Conservation (phyloP, 2,797 vertebrate species). For the Gymnoscopelus microlampas region DNA sequence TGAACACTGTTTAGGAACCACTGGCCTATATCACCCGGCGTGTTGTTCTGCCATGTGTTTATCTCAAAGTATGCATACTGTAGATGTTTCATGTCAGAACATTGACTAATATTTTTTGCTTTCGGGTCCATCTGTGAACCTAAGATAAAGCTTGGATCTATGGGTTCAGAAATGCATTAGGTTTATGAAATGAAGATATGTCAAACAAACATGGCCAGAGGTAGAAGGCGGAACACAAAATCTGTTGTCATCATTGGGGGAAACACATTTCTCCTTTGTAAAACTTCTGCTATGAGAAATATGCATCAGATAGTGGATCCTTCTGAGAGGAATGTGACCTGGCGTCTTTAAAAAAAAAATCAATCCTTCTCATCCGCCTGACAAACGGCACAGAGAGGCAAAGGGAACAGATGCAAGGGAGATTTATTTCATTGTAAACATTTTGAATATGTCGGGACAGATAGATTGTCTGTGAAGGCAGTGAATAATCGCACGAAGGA, state of each 20-base stretch:
- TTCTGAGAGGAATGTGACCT: conserved; percentile 52
- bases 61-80: neutral
- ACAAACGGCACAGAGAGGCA: neutral
- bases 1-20: neutral
- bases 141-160: conserved; percentile 22
- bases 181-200: conserved; percentile 12
- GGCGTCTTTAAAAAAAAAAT: conserved; percentile 27
- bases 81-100: conserved; percentile 2
- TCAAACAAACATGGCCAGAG: neutral
- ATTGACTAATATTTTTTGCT: neutral
- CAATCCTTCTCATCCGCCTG: conserved; percentile 4
- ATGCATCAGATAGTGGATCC: conserved; percentile 40
- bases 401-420: neutral
- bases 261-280: conserved; percentile 24
- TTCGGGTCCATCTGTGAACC: conserved; percentile 15
- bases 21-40: neutral
- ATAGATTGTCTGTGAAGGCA: conserved; percentile 1
- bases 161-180: conserved; percentile 7
- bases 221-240: neutral
- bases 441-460: neutral
- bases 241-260: conserved; percentile 31
- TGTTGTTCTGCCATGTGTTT: neutral
- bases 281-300: conserved; percentile 25
- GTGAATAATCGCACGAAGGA: neutral
- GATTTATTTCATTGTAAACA: neutral